Evolutionary conservation across 2,888 invertebrate genomes (phyloP), one percentile per base, ranked within the genome.

Genomic region (Ectemnius lituratus): DNA sequence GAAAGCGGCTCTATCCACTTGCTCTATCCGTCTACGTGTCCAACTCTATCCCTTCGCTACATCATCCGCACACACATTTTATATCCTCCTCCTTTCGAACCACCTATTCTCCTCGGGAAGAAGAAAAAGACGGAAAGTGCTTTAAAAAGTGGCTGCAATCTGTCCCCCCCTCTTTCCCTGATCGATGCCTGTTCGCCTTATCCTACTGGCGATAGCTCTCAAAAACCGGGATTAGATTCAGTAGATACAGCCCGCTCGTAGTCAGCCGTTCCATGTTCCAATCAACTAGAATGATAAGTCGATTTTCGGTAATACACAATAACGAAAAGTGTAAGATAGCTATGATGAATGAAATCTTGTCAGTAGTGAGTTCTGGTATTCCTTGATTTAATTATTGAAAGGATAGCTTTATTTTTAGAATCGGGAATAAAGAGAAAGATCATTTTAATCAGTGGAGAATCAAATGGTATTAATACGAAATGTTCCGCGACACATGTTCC

Each of bases 1-100:
- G 79, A 84, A 80, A 81, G 80, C 72, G 65, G 64, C 71, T 47
- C 60, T 6, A 14, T 67, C 56, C 52, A 37, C 45, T 67, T 52
- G 49, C 11, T 63, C 71, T 65, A n/a, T n/a, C 27, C 59, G 28
- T 73, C 66, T 56, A 57, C 2, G 59, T 52, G 18, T 6, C 18
- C 8, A 57, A 61, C 59, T 18, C 1, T 37, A 3, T 13, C 28
- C 37, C 57, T 8, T 18, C 37, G 11, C 59, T 18, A 0, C 28
- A 3, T 13, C 28, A 16, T 47, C 3, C 27, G 23, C 18, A 13
- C 37, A 4, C n/a, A 2, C 11, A 3, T 57, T 56, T 28, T 73
- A 20, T 73, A 46, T 23, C 49, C 16, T 57, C 61, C 60, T n/a
- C 27, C 64, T 64, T 37, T 11, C 8, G 52, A 52, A 2, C 52